Percentiles rank a stretch among this genome's conserved stretches.
Conservation (phyloP, 2,888 invertebrate species). For the Morpho deidamia region DNA sequence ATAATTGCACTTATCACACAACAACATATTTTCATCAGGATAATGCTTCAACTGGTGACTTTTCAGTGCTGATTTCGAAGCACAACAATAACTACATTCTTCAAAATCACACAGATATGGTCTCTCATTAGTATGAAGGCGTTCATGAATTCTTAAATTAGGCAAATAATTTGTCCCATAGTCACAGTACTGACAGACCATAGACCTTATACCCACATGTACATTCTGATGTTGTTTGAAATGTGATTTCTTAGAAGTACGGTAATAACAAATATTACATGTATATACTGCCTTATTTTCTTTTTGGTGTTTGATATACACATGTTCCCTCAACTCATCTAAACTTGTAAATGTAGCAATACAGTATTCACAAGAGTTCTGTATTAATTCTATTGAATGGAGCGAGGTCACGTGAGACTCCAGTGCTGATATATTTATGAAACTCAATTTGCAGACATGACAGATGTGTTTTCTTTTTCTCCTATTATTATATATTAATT, state of each 20-base stretch:
- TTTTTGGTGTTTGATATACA: constrained; percentile 26
- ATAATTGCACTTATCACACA: constrained; percentile 48
- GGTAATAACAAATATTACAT: constrained; percentile 36
- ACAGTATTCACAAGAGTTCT: constrained; percentile 31
- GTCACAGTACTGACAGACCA: constrained; percentile 33
- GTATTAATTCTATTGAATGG: constrained; percentile 24
- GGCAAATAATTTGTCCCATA: constrained; percentile 35
- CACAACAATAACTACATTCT: constrained; percentile 29
- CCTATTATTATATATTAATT: constrained; percentile 24
- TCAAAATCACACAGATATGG: constrained; percentile 30
- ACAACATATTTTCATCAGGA: constrained; percentile 34
- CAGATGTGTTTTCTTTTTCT: constrained; percentile 31
- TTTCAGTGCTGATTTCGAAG: constrained; percentile 35
- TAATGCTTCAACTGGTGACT: constrained; percentile 42
- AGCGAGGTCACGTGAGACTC: constrained; percentile 26
- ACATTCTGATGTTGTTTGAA: constrained; percentile 34
- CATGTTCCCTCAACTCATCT: constrained; percentile 27
- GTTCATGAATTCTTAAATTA: constrained; percentile 41
- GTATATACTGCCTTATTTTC: constrained; percentile 17
- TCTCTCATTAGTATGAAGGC: constrained; percentile 33
- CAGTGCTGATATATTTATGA: constrained; percentile 24
- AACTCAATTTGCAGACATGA: constrained; percentile 33
- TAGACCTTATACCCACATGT: constrained; percentile 26
- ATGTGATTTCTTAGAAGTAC: constrained; percentile 35
- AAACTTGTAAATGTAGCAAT: constrained; percentile 28